Percentiles rank a stretch among this genome's conserved stretches.
phyloP scores from a whole-genome alignment of 2,888 invertebrate species.

The Euzetes globulus region DNA sequence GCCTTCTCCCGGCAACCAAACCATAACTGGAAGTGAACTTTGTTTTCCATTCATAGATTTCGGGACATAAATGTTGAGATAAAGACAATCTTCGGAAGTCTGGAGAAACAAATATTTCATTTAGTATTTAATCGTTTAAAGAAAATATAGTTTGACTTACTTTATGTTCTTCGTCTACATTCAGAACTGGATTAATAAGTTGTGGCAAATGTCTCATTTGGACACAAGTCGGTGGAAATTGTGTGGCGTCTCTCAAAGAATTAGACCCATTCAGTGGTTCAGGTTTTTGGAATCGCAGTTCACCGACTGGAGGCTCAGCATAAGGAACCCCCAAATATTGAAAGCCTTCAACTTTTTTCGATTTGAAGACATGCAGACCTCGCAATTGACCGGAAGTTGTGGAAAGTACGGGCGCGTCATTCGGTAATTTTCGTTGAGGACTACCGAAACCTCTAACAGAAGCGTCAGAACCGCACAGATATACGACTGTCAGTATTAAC shows the following conservation, averaged over 20 bases:
- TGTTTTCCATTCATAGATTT: constrained; percentile 48
- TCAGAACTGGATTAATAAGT: constrained; percentile 43
- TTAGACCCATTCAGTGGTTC: constrained; percentile 51
- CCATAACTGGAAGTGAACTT: constrained; percentile 56
- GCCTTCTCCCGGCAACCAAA: constrained; percentile 50
- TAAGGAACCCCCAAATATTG: constrained; percentile 44
- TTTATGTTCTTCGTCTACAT: constrained; percentile 37
- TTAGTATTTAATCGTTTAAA: neutral
- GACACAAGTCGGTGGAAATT: constrained; percentile 42
- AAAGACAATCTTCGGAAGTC: constrained; percentile 65
- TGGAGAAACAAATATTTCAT: neutral
- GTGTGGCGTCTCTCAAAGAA: constrained; percentile 50
- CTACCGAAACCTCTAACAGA: neutral
- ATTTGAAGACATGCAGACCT: constrained; percentile 23
- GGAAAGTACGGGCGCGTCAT: constrained; percentile 20
- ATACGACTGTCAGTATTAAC: neutral
- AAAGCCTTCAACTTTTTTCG: constrained; percentile 26
- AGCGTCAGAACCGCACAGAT: neutral
- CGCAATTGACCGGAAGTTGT: constrained; percentile 37
- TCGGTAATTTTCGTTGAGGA: neutral
- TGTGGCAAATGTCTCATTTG: constrained; percentile 42
- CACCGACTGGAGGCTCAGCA: constrained; percentile 42
- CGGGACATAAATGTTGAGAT: constrained; percentile 72
- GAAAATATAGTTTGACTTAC: constrained; percentile 27
- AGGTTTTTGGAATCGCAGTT: constrained; percentile 41